Evolutionary conservation across 1,140 invertebrate genomes (phyloP).

Genomic region (Sycophila sp.): DNA sequence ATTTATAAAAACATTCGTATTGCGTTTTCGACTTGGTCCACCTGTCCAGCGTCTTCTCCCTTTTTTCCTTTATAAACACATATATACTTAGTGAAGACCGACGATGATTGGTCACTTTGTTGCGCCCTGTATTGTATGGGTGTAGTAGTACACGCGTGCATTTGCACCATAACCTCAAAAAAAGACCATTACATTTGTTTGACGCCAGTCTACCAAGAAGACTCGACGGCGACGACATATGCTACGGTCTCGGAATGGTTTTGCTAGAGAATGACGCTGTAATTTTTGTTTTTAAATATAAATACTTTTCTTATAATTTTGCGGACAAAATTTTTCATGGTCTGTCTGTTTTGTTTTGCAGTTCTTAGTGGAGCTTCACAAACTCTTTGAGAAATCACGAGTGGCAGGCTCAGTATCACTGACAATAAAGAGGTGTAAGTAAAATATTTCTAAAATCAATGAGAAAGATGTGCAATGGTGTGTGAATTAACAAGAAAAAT

Average conservation of each 20-base stretch:
- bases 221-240: slow-evolving; percentile 52
- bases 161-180: neutral
- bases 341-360: slow-evolving; percentile 59
- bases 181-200: neutral
- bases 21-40: no score
- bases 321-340: neutral
- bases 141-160: neutral
- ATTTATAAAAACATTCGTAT: no score
- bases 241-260: slow-evolving; percentile 68
- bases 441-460: slow-evolving; percentile 25
- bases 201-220: neutral
- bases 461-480: no score
- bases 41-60: no score
- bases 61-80: neutral
- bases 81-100: neutral
- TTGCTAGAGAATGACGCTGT: slow-evolving; percentile 75
- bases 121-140: neutral
- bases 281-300: slow-evolving; percentile 56
- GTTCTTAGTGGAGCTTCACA: slow-evolving; percentile 74
- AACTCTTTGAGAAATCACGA: slow-evolving; percentile 75
- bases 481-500: no score
- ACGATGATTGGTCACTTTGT: neutral
- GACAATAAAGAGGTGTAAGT: slow-evolving; percentile 78
- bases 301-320: neutral
- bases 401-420: slow-evolving; percentile 72